A percentile compares a stretch with the other conserved stretches of the same genome.
Conservation (phyloP, 2,888 invertebrate species). For the Synergus laeviventris region DNA sequence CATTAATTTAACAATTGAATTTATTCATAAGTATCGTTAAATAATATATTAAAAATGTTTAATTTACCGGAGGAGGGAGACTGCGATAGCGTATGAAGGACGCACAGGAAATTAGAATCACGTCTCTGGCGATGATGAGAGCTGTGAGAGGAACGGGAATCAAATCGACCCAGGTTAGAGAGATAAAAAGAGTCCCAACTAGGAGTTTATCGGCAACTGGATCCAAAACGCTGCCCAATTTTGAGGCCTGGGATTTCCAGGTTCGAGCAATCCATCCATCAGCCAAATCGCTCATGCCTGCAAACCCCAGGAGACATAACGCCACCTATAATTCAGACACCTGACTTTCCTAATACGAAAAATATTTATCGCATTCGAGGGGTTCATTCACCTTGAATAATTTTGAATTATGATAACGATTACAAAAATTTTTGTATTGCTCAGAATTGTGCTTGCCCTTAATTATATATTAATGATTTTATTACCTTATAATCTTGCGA, state of each 20-base stretch:
- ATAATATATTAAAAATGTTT: not conserved
- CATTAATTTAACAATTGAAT: not conserved
- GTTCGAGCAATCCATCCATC: slow-evolving; percentile 98
- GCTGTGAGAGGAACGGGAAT: slow-evolving; percentile 90
- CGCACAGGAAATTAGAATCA: slow-evolving; percentile 87
- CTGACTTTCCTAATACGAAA: not conserved
- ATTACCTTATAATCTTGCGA: slow-evolving; percentile 84
- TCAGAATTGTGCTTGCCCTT: no score
- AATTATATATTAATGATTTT: not conserved
- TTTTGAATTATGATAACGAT: no score
- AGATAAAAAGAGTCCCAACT: slow-evolving; percentile 91
- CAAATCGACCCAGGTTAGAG: slow-evolving; percentile 89
- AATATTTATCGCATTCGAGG: slow-evolving; percentile 31
- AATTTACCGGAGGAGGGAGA: slow-evolving; percentile 89
- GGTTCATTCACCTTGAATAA: no score
- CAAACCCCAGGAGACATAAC: slow-evolving; percentile 87
- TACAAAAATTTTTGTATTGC: no score
- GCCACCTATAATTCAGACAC: slow-evolving; percentile 78
- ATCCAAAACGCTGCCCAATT: slow-evolving; percentile 95
- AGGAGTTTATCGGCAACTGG: slow-evolving; percentile 98
- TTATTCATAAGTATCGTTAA: slow-evolving; percentile 25
- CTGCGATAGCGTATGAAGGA: slow-evolving; percentile 94
- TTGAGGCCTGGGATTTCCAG: slow-evolving; percentile 93
- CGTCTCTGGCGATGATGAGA: slow-evolving; percentile 90
- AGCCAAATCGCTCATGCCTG: slow-evolving; percentile 95